phyloP scores from a whole-genome alignment of 2,888 invertebrate species.

The Colostygia pectinataria region DNA sequence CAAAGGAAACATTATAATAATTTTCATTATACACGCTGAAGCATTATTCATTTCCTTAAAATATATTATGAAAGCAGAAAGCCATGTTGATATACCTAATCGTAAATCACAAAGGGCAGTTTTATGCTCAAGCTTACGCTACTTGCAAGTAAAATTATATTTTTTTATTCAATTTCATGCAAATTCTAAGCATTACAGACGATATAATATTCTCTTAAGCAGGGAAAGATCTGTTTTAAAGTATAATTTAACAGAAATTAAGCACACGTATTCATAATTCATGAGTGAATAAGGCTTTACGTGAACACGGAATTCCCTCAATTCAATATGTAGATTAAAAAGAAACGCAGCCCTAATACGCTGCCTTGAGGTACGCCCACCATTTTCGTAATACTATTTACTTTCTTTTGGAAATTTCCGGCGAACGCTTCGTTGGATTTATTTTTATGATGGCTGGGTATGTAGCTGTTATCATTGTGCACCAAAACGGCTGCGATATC shows the following conservation, averaged over 20 bases:
- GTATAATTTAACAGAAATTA: slow-evolving; percentile 69
- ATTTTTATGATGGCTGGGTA: neutral
- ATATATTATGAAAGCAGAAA: slow-evolving; percentile 13
- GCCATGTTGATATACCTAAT: slow-evolving; percentile 13
- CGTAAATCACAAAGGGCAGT: slow-evolving; percentile 37
- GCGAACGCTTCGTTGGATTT: slow-evolving; percentile 6
- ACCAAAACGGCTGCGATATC: neutral
- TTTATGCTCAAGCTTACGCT: slow-evolving; percentile 24
- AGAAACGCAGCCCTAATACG: slow-evolving; percentile 19
- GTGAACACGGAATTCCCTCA: slow-evolving; percentile 43
- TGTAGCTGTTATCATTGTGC: neutral
- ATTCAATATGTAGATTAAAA: slow-evolving; percentile 49
- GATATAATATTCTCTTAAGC: slow-evolving; percentile 28
- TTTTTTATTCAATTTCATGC: slow-evolving; percentile 56
- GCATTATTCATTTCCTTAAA: slow-evolving; percentile 7
- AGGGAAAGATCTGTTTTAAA: slow-evolving; percentile 50
- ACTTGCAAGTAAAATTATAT: slow-evolving; percentile 42
- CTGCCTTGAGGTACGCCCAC: slow-evolving; percentile 36
- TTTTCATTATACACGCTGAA: slow-evolving; percentile 9
- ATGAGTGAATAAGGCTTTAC: slow-evolving; percentile 47
- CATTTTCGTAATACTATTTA: slow-evolving; percentile 33
- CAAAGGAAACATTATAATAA: no score
- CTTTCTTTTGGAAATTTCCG: slow-evolving; percentile 9
- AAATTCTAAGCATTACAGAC: slow-evolving; percentile 50
- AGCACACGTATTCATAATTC: slow-evolving; percentile 62